A percentile compares a stretch with the other conserved stretches of the same genome.
Conservation (phyloP, 2,888 invertebrate genomes). For the Zaprionus lineosus region DNA sequence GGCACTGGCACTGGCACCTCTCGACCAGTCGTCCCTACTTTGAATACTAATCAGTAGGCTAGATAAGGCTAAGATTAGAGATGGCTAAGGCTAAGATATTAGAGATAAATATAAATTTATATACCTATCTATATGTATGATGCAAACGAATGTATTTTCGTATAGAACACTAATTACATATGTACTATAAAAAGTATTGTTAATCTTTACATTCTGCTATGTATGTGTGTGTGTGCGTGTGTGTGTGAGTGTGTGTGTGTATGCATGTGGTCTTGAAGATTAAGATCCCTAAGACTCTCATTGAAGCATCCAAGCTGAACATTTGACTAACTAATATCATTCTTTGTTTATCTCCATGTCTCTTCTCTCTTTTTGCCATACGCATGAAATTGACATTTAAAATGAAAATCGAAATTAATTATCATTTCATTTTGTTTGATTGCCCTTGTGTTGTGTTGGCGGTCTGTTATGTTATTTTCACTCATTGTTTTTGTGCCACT, state of each 20-base stretch:
- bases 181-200: no score
- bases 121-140: constrained; percentile 16
- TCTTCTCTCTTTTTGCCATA: constrained; percentile 35
- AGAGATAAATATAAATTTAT: constrained; percentile 9
- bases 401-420: constrained; percentile 10
- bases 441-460: not conserved
- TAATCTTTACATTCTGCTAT: no score
- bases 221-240: no score
- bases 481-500: not conserved
- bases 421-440: not conserved
- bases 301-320: constrained; percentile 2
- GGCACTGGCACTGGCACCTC: no score
- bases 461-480: not conserved
- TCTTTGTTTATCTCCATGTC: constrained; percentile 48
- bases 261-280: no score
- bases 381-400: constrained; percentile 30
- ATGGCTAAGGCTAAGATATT: constrained; percentile 34
- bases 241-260: no score
- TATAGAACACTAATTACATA: constrained; percentile 8
- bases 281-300: no score
- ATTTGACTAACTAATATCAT: constrained; percentile 39
- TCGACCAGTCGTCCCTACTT: no score
- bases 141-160: constrained; percentile 28
- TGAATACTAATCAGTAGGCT: constrained; percentile 20
- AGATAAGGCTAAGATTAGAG: constrained; percentile 49